Evolutionary conservation across 2,888 invertebrate genomes (phyloP), one percentile per base, ranked within the genome.

Genomic region (Drosophila nr. fundita): DNA sequence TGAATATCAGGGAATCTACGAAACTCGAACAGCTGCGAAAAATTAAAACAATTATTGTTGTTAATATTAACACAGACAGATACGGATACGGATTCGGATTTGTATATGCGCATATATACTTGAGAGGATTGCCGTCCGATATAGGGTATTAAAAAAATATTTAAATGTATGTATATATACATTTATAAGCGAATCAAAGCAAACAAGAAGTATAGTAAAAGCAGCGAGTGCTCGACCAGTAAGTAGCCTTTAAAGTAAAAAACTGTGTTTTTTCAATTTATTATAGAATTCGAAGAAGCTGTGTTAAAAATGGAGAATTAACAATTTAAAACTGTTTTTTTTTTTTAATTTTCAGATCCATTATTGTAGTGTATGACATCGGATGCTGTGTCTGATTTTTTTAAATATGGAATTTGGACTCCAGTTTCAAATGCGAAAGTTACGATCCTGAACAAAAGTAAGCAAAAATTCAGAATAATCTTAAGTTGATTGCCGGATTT

Each of bases 61-160:
- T 21, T 57, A 40, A 57, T 57, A 40, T 40, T 57, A 57, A 40
- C 40, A 40, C 57, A 30, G 40, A 21, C 57, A 40, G 29, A 21
- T 55, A 55, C 32, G 32, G 32, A 27, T 27, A 24, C 18, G 27
- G 24, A 55, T 55, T 55, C 18, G 27, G 24, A 55, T 55, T 55
- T 27, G 11, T 55, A n/a, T 27, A 13, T n/a, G 18, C 8, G 8
- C 7, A 30, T 21, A 52, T 52, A 15, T 52, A 32, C 30, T 57
- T 42, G 29, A 45, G 24, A 15, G 57, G 21, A n/a, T n/a, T 29
- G n/a, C 10, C 27, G 15, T 38, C 40, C 29, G 42, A 15, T 57
- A 11, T 6, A 57, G 40, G 42, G 57, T 42, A 45, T 57, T 10
- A 15, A 57, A 42, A 57, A 57, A 40, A 57, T 21, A 29, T 42